Base-by-base conservation (phyloP, 2,113 vertebrate genomes). In the Rhinolophus ferrumequinum region DNA sequence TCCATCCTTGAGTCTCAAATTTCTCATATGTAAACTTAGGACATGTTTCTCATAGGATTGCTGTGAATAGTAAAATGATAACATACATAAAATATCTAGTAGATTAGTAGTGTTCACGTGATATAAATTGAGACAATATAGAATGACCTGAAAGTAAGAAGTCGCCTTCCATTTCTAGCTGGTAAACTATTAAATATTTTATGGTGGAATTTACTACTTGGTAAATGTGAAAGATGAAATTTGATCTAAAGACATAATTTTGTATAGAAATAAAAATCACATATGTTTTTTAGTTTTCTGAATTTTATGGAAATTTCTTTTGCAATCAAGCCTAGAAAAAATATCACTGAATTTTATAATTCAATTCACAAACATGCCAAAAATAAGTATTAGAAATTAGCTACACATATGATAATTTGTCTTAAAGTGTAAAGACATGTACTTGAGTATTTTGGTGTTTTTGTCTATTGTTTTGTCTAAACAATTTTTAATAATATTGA, bases 291-390 rank as follows among this genome's bases (percentile, higher is more conserved):
- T 33, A 69, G 4, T n/a, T 90, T 72, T 92, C 56, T 79, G 3
- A 56, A 75, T 90, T 96, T 88, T 14, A 69, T 69, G 41, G 30
- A 38, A 73, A 66, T 66, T 82, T 76, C 4, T 85, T 97, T 82
- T 9, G 82, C 2, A 44, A 11, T 54, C 2, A 70, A 72, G 22
- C 24, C 33, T 73, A 54, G 10, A 60, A 66, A 66, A 56, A 35
- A 47, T 50, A 9, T 52, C 24, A 82, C 9, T 60, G 54, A 90
- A 93, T 76, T 94, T 94, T 94, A 86, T 73, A 13, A 64, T 60
- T 88, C 33, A 64, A 41, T 66, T 62, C 2, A 14, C 44, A 86
- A 44, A 69, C 9, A 75, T 30, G 8, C 10, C 10, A 72, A 80
- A 82, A 92, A 16, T 62, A 84, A 75, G 47, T 81, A 54, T 28